Percentiles rank a stretch among this genome's conserved stretches.
These are phyloP conservation scores for Troilus luridus DNA, from an alignment of 2,888 invertebrate genomes.

Conservation along the genomic window DNA sequence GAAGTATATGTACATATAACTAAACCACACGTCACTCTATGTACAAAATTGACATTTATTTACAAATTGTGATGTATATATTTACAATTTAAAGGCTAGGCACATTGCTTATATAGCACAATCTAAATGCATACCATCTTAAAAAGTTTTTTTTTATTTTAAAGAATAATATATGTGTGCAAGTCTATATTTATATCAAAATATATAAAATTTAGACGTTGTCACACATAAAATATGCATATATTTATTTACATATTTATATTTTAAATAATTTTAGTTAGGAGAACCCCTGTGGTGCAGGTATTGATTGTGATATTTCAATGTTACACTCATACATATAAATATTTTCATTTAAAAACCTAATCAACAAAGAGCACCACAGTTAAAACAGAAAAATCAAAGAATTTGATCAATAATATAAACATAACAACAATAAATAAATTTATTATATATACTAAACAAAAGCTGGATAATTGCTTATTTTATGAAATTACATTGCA, in stretches of 20 bases:
- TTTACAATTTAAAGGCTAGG: conserved; percentile 58
- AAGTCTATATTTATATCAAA: conserved; percentile 43
- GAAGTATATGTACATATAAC: conserved; percentile 54
- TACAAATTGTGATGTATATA: conserved; percentile 58
- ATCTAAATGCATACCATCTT: conserved; percentile 53
- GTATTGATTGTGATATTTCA: conserved; percentile 34
- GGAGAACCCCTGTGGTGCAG: conserved; percentile 38
- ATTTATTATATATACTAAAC: conserved; percentile 30
- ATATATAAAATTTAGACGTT: conserved; percentile 31
- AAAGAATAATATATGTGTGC: conserved; percentile 19
- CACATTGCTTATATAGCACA: conserved; percentile 57
- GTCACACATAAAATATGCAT: conserved; percentile 15
- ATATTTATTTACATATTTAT: conserved; percentile 53
- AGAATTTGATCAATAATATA: conserved; percentile 49
- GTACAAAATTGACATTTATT: conserved; percentile 60
- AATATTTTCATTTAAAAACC: conserved; percentile 23
- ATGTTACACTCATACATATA: conserved; percentile 2
- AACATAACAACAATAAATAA: conserved; percentile 56
- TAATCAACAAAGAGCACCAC: conserved; percentile 55
- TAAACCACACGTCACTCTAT: conserved; percentile 56
- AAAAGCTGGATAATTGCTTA: conserved; percentile 7
- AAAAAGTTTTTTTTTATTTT: not conserved
- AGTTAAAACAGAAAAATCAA: not conserved
- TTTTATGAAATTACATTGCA: conserved; percentile 32
- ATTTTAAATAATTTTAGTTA: conserved; percentile 18